Evolutionary conservation across 2,797 vertebrate species (phyloP), one percentile per base, ranked within the genome.

Genomic region (Xenopus petersii): DNA sequence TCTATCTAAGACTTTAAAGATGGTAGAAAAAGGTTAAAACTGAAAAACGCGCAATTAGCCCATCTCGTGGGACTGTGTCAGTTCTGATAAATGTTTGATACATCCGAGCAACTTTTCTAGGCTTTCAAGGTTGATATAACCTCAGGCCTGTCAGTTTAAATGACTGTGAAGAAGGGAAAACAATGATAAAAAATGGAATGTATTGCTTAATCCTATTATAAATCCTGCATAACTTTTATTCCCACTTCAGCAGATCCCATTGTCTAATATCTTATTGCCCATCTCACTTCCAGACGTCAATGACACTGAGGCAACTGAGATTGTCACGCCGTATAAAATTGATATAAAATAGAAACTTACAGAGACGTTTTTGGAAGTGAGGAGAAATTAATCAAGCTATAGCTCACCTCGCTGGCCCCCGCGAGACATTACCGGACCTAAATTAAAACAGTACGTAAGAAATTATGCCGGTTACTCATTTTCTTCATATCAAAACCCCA

Each of bases 71-170:
- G 55, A 64, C 65, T 55, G 64, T 74, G 77, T 74, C 77, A 74
- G 60, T 74, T 74, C 64, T 65, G 69, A 74, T 79, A 64, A 70
- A 64, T 66, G 77, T 79, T 79, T 58, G 67, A 74, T 74, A 60
- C 67, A 70, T 70, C 61, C 72, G 60, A 74, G 66, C 54, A 74
- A 60, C 61, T 74, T 66, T 65, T 79, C 71, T 42, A 70, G 33
- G 61, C 67, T 68, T 63, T 46, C 77, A 79, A 79, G 77, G 77
- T 74, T 79, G 74, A 70, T 73, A 60, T 67, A 78, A 78, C 76
- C 76, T 64, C 66, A 69, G 77, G 69, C 77, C 66, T 79, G 77
- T 79, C 77, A 79, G 77, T 66, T 74, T 74, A 74, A 79, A 74
- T 74, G 71, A 79, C 65, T 73, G 48, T 59, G 62, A 70, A 70